phyloP scores from a whole-genome alignment of 2,797 vertebrate genomes.

The Pantherophis alleghaniensis region DNA sequence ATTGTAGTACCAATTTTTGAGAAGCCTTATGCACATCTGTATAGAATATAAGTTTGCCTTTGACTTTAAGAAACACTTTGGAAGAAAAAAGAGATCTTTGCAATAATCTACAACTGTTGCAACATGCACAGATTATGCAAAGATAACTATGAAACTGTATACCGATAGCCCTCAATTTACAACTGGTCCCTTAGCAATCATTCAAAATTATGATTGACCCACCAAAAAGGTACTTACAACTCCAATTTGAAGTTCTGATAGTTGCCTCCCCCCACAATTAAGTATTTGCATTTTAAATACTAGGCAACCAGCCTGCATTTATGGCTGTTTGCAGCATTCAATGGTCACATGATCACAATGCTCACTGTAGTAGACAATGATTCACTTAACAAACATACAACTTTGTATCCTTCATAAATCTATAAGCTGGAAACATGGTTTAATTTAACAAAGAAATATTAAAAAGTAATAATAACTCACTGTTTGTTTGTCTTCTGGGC shows the following conservation, averaged over 20 bases:
- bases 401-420: neutral
- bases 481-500: constrained; percentile 17
- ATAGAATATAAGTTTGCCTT: neutral
- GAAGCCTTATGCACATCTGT: neutral
- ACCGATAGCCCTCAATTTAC: neutral
- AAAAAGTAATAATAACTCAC: constrained; percentile 15
- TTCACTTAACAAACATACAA: neutral
- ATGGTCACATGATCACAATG: neutral
- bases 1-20: neutral
- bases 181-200: neutral
- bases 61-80: neutral
- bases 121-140: neutral
- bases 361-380: neutral
- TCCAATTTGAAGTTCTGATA: neutral
- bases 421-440: neutral
- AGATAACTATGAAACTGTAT: neutral
- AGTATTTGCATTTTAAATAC: neutral
- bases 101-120: neutral
- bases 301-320: neutral
- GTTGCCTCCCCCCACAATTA: neutral
- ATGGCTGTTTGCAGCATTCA: neutral
- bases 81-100: neutral
- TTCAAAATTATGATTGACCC: neutral
- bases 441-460: constrained; percentile 21
- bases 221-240: neutral